A percentile compares a stretch with the other conserved stretches of the same genome.
phyloP scores from a whole-genome alignment of 1,140 invertebrate species.

The Leptoteleia sp. region DNA sequence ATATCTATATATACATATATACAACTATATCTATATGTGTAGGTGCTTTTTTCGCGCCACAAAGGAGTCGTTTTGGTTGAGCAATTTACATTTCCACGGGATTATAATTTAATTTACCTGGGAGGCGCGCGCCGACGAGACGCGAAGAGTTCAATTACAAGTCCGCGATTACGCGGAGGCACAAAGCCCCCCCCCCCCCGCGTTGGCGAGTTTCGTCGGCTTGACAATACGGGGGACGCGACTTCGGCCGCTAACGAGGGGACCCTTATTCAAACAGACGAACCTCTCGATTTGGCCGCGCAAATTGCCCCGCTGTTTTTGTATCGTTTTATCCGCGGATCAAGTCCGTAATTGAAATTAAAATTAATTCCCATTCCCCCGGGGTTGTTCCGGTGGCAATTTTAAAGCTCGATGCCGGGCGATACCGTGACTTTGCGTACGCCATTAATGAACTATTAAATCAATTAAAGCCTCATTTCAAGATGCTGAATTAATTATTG shows the following conservation, averaged over 20 bases:
- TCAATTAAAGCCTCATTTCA: too few relatives aligned
- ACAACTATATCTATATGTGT: too few relatives aligned
- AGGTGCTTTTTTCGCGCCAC: background rate
- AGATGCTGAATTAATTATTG: too few relatives aligned
- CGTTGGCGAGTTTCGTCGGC: conserved; percentile 8
- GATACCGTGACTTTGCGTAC: too few relatives aligned
- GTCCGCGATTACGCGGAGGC: background rate
- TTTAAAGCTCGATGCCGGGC: too few relatives aligned
- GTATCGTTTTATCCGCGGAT: background rate
- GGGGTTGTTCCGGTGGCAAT: too few relatives aligned
- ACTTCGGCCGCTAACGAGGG: conserved; percentile 12
- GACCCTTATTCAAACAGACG: conserved; percentile 11
- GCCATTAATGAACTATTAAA: too few relatives aligned
- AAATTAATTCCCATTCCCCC: too few relatives aligned
- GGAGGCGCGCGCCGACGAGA: conserved; percentile 9
- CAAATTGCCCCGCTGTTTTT: conserved; percentile 6
- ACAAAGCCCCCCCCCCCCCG: too few relatives aligned
- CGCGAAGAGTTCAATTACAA: conserved; percentile 26
- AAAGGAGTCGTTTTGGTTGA: conserved; percentile 1
- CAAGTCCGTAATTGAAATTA: too few relatives aligned
- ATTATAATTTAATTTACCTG: conserved; percentile 39
- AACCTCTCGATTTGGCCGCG: background rate
- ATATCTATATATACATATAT: too few relatives aligned
- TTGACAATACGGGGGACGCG: background rate
- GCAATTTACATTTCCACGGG: conserved; percentile 9